phyloP scores from a whole-genome alignment of 2,888 invertebrate genomes.

The Oscheius sp. region DNA sequence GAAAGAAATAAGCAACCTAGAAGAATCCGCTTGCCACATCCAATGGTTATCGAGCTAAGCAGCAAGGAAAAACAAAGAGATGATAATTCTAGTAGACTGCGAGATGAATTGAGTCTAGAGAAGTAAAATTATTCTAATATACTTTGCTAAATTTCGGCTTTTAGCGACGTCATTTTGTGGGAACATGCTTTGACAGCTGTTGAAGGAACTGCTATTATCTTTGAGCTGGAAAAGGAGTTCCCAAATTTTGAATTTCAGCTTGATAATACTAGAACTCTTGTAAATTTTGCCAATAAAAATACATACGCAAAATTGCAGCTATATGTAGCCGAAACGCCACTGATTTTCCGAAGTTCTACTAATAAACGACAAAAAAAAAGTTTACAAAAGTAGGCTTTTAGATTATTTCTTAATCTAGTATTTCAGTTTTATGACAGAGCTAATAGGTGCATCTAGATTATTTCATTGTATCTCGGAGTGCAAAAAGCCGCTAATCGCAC shows the following conservation, averaged over 20 bases:
- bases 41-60: constrained; percentile 13
- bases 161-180: constrained; percentile 32
- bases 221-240: constrained; percentile 31
- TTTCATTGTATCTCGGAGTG: constrained; percentile 13
- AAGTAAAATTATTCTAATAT: background rate
- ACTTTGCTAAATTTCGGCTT: background rate
- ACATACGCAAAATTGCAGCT: background rate
- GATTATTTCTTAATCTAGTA: background rate
- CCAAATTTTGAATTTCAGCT: constrained; percentile 31
- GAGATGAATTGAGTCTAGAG: background rate
- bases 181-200: constrained; percentile 32
- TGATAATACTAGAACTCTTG: constrained; percentile 16
- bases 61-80: no score
- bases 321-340: constrained; percentile 9
- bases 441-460: constrained; percentile 21
- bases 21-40: constrained; percentile 5
- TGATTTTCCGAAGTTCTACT: constrained; percentile 11
- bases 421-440: constrained; percentile 32
- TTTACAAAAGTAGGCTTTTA: constrained; percentile 2
- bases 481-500: constrained; percentile 31
- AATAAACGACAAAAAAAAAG: constrained; percentile 4
- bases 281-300: background rate
- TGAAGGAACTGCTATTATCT: constrained; percentile 32
- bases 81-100: no score
- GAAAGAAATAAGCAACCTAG: background rate